Base-by-base conservation (phyloP, 2,888 invertebrate species). In the Exephanes ischioxanthus region DNA sequence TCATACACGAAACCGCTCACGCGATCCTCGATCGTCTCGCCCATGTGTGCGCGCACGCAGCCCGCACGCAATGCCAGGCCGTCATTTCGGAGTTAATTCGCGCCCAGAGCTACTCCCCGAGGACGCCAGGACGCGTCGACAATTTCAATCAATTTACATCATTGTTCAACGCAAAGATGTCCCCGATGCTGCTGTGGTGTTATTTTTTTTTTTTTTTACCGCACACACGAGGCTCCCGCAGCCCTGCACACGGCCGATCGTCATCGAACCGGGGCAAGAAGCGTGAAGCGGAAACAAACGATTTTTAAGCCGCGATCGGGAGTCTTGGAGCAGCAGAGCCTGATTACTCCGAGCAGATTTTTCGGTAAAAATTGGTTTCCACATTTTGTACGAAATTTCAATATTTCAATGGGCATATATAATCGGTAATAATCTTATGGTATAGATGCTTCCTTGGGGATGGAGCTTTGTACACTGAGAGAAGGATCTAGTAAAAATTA, bases 101-200 rank as follows among this genome's bases (percentile, higher is more conserved):
- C 67, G 70, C 70, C 83, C 85, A 72, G 67, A 83, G 73, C 63
- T 76, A 61, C 77, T 73, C 84, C 77, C 86, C 55, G 82, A 77
- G 79, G 79, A 80, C 51, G 73, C 77, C 68, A 3, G 71, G 81
- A 84, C 82, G 86, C 86, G 88, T 80, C 88, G 87, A 87, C 89
- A 88, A 91, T 89, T 87, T 79, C 84, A 90, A 90, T 91, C 88
- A 88, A 90, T 90, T 84, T 87, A 83, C 79, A 86, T 89, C 88
- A 86, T 82, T 82, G 87, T 87, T 88, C 86, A 82, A 84, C 80
- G 79, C 84, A 84, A 77, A 84, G 86, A 82, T 81, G 72, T 41
- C 66, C 66, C 68, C 71, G 58, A 79, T 80, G 75, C 79, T 85
- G 16, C 33, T 11, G 45, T 5, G n/a, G n/a, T 19, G 14, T 68